A percentile compares a stretch with the other conserved stretches of the same genome.
phyloP scores from a whole-genome alignment of 2,888 invertebrate species.

The Dusona sp. region DNA sequence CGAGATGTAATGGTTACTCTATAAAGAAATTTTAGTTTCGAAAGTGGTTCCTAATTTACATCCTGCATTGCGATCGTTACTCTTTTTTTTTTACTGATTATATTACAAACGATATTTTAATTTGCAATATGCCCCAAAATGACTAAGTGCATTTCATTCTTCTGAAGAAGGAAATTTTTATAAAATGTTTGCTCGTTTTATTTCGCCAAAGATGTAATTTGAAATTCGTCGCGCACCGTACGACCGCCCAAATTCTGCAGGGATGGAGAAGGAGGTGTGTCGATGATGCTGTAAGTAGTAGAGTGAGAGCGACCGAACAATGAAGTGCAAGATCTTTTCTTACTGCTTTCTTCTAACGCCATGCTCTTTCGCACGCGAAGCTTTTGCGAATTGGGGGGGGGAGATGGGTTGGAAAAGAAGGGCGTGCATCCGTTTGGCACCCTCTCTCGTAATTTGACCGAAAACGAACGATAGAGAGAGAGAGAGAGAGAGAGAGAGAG shows the following conservation, averaged over 20 bases:
- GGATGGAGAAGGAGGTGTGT: neutral
- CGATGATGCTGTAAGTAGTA: constrained; percentile 1
- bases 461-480: constrained; percentile 27
- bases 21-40: neutral
- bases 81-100: neutral
- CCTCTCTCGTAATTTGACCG: constrained; percentile 36
- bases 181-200: constrained; percentile 67
- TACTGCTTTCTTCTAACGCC: constrained; percentile 47
- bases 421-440: constrained; percentile 58
- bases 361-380: neutral
- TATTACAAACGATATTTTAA: neutral
- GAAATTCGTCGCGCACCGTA: constrained; percentile 77
- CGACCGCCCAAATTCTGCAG: constrained; percentile 1
- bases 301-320: constrained; percentile 15
- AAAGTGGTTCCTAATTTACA: neutral
- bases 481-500: constrained; percentile 3
- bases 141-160: neutral
- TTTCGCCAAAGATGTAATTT: constrained; percentile 75
- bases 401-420: constrained; percentile 32
- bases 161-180: constrained; percentile 58
- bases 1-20: neutral
- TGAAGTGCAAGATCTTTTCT: constrained; percentile 43
- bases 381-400: neutral
- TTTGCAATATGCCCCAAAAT: neutral
- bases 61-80: neutral